Base-by-base conservation (phyloP, 53 echinoderm and acorn worm genomes). In the Echinometra lucunter region DNA sequence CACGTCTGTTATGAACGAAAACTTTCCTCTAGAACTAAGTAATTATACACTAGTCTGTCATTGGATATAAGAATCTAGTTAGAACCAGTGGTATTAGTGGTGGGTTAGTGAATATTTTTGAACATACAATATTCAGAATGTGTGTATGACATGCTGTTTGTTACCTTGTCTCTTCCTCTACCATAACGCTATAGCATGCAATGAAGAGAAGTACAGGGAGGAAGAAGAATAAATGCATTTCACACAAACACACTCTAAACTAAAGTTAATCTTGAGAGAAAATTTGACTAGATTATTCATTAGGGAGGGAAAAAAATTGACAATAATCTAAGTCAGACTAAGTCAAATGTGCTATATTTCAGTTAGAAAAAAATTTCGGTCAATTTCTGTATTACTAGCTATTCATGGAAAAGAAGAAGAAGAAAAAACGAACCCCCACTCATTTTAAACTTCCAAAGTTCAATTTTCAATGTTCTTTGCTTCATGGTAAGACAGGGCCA, bases 151-250 rank as follows among this genome's bases (percentile, higher is more conserved):
- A 96, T 42, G 75, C 60, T 94, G 83, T 70, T 55, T 16, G 55
- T 97, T 97, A 97, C 97, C 97, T 97, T 96, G 90, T 97, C 97
- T 92, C 96, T 70, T 58, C 97, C 97, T 92, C 97, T 96, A 94
- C 97, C 97, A 96, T 97, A 95, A 53, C 96, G 97, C 97, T 97
- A 92, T 18, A 92, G 89, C 92, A 83, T 82, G 91, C 80, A 63
- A 45, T 66, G 89, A 66, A 90, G 37, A 69, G 42, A 91, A 45
- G 90, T 40, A 57, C 21, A 63, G 3, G n/a, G 69, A 45, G 8
- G n/a, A 70, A 91, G 72, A 67, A 90, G 35, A 56, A 19, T 37
- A 63, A 40, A 90, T 37, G 30, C 88, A 58, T 89, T 85, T 85
- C 85, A 85, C 85, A 85, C 85, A 85, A 17, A 78, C 78, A 78